Conservation (phyloP, 2,888 invertebrate species). For the Agriopis marginaria region DNA sequence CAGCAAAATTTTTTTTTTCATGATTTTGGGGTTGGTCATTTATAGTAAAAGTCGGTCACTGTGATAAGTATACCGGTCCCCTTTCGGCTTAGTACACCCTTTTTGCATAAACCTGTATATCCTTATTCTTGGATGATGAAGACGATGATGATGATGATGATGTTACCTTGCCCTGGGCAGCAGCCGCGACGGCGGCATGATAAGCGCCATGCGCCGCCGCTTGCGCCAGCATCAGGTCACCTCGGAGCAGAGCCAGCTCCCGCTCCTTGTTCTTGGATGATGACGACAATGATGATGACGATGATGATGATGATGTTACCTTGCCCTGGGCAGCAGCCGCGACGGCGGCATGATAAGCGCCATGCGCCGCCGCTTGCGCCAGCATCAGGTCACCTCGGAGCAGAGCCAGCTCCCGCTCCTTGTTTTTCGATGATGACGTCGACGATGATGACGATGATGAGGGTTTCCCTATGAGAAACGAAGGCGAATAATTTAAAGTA, state of each 20-base stretch:
- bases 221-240: constrained; percentile 81
- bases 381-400: constrained; percentile 80
- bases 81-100: no score
- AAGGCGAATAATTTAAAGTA: neutral
- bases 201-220: constrained; percentile 83
- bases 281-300: constrained; percentile 44
- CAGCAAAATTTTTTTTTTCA: no score
- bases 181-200: constrained; percentile 80
- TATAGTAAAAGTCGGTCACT: no score
- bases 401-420: constrained; percentile 77
- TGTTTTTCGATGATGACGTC: constrained; percentile 64
- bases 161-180: constrained; percentile 77
- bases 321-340: constrained; percentile 80
- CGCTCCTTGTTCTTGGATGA: constrained; percentile 75
- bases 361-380: constrained; percentile 82
- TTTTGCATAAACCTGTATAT: no score
- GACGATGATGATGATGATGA: no score
- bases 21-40: no score
- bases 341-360: constrained; percentile 82
- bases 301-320: constrained; percentile 51
- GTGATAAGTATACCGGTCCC: no score
- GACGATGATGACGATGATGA: constrained; percentile 57
- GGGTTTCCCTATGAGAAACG: constrained; percentile 63
- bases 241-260: constrained; percentile 74
- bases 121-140: no score